A percentile compares a stretch with the other conserved stretches of the same genome.
These are phyloP conservation scores for Cinclus mexicanus DNA, from an alignment of 2,113 vertebrate species.

Conservation along the genomic window DNA sequence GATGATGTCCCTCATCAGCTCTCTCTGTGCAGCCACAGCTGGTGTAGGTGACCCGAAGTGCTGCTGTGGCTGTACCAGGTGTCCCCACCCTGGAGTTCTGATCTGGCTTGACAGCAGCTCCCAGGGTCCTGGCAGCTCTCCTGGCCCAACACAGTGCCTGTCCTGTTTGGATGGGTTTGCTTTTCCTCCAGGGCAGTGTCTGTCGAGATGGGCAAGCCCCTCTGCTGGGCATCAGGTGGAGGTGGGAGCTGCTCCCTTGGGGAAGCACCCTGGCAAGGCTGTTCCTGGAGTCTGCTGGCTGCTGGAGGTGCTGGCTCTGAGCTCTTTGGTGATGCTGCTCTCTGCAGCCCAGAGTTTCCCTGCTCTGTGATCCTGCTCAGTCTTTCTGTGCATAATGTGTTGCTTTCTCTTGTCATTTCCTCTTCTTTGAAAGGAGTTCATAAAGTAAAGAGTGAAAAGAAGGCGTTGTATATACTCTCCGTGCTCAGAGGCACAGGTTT, in stretches of 20 bases:
- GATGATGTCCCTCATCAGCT: not conserved
- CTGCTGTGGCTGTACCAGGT: rapidly evolving
- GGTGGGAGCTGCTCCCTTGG: not conserved
- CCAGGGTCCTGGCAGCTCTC: not conserved
- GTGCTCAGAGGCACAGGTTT: not conserved
- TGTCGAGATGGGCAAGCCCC: not conserved
- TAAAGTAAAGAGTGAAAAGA: not conserved
- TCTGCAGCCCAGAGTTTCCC: not conserved
- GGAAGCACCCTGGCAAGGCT: not conserved
- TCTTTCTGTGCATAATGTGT: rapidly evolving
- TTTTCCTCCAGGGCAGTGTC: not conserved
- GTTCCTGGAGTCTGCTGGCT: not conserved
- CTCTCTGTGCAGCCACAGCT: not conserved
- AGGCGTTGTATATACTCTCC: not conserved
- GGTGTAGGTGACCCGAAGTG: not conserved
- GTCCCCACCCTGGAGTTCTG: not conserved
- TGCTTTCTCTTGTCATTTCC: not conserved
- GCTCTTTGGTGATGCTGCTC: not conserved
- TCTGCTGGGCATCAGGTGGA: not conserved
- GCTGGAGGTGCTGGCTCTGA: not conserved
- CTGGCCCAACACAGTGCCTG: not conserved
- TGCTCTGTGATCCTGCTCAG: not conserved
- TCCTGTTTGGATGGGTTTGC: not conserved
- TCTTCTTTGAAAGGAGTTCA: not conserved
- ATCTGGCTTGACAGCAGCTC: not conserved